Evolutionary conservation across 2,113 vertebrate genomes (phyloP), one percentile per base, ranked within the genome.

Genomic region (Nanorana parkeri): DNA sequence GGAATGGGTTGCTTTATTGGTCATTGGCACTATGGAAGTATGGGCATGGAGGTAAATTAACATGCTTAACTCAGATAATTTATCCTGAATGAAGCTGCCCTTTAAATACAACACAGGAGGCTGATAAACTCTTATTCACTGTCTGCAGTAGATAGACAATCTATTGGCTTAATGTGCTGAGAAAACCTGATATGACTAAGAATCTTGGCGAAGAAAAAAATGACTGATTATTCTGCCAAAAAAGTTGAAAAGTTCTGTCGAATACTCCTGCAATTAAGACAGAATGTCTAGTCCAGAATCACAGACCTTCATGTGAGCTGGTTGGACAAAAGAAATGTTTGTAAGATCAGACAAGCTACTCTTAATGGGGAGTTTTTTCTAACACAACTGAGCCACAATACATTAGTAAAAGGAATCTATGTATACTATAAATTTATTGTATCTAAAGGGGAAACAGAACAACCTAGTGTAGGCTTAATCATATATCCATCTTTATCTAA

Each of bases 121-220:
- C 56, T 8, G 5, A 52, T 69, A 24, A 51, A 24, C 47, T 72
- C 47, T 47, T 17, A 23, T 17, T 69, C 6, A 19, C 68, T 55
- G 28, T 17, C 28, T 41, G 17, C 16, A 23, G 17, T 16, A 58
- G 7, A 79, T 28, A 3, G 26, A 78, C 24, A 78, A 29, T 16
- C 20, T 54, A 54, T 55, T 78, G 28, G 63, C 20, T 36, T 4
- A 55, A n/a, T 7, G 3, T 69, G 19, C 26, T n/a, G 29, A 19
- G 19, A 32, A 24, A 64, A 52, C 24, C 21, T 60, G 56, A 75
- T 23, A 60, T 11, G 72, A 60, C 52, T 74, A 60, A 74, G 52
- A 41, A 19, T 23, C 72, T 74, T 21, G 28, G 72, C 56, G 36
- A 61, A 32, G n/a, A 17, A 13, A 19, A 4, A 11, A 55, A 52